phyloP scores from a whole-genome alignment of 1,140 invertebrate genomes.

The Drosophila orena region DNA sequence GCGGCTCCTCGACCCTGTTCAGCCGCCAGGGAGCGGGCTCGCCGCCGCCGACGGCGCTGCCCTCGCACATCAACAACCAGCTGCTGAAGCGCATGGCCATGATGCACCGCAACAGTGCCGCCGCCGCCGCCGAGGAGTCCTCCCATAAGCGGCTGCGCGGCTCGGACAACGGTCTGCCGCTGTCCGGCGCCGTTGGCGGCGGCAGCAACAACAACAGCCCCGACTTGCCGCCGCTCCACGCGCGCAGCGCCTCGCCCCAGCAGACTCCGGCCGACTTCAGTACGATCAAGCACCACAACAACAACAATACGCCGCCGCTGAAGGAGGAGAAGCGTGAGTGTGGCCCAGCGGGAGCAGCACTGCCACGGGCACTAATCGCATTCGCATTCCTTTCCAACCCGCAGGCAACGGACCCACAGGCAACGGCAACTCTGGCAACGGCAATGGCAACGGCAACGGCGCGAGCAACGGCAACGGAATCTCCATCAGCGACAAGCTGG shows the following conservation, averaged over 20 bases:
- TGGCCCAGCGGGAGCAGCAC: not conserved
- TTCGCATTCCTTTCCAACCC: not conserved
- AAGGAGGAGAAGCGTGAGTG: conserved; percentile 85
- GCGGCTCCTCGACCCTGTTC: conserved; percentile 85
- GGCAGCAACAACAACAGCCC: conserved; percentile 87
- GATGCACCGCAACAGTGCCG: conserved; percentile 86
- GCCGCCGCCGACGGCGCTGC: conserved; percentile 75
- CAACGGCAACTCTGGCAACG: conserved; percentile 67
- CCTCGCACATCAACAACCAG: conserved; percentile 87
- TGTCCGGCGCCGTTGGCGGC: conserved; percentile 23
- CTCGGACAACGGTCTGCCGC: conserved; percentile 82
- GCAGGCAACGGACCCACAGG: conserved; percentile 59
- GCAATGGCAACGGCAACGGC: conserved; percentile 85
- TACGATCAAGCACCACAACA: conserved; percentile 87
- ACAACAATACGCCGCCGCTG: conserved; percentile 86
- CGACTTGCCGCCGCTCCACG: conserved; percentile 73
- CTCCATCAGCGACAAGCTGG: conserved; percentile 77
- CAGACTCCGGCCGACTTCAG: conserved; percentile 91
- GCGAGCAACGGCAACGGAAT: conserved; percentile 84
- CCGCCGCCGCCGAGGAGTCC: conserved; percentile 86
- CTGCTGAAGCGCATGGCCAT: conserved; percentile 88
- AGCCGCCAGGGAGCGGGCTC: conserved; percentile 86
- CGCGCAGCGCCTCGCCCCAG: conserved; percentile 85
- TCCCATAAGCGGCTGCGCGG: conserved; percentile 85
- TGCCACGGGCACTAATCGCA: not conserved